Evolutionary conservation across 2,113 vertebrate genomes (phyloP).

Genomic region (Cercocebus atys): DNA sequence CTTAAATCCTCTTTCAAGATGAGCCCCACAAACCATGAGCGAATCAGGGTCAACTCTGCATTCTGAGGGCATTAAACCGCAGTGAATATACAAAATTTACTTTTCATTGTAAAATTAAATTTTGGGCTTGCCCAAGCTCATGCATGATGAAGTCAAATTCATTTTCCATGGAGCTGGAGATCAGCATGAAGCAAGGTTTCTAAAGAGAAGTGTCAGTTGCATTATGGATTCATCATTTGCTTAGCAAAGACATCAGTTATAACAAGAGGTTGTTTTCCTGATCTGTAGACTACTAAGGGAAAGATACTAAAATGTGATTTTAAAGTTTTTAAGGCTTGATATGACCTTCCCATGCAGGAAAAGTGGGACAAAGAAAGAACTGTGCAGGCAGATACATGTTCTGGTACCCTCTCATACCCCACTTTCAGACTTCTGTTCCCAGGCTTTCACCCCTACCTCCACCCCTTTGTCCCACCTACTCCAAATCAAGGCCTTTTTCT

Average conservation of each 20-base stretch:
- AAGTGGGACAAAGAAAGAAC: background rate
- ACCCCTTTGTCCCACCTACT: background rate
- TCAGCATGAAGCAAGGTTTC: background rate
- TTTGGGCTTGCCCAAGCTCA: background rate
- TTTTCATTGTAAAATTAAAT: background rate
- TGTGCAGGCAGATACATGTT: background rate
- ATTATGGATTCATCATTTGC: background rate
- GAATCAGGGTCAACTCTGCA: background rate
- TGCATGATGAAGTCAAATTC: background rate
- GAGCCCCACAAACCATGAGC: constrained; percentile 43
- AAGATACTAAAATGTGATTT: background rate
- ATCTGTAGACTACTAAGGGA: background rate
- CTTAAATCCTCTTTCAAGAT: constrained; percentile 81
- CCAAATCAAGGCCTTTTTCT: constrained; percentile 25
- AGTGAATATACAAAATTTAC: background rate
- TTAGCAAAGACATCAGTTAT: background rate
- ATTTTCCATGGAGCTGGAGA: background rate
- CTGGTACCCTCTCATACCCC: background rate
- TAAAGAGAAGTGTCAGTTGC: background rate
- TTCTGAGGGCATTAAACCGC: background rate
- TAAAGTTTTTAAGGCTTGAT: background rate
- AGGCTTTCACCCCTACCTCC: background rate
- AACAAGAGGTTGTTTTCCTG: background rate
- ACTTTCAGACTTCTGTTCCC: background rate
- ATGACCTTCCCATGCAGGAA: background rate